A percentile compares a stretch with the other conserved stretches of the same genome.
phyloP scores from a whole-genome alignment of 2,797 vertebrate species.

The Mus caroli region DNA sequence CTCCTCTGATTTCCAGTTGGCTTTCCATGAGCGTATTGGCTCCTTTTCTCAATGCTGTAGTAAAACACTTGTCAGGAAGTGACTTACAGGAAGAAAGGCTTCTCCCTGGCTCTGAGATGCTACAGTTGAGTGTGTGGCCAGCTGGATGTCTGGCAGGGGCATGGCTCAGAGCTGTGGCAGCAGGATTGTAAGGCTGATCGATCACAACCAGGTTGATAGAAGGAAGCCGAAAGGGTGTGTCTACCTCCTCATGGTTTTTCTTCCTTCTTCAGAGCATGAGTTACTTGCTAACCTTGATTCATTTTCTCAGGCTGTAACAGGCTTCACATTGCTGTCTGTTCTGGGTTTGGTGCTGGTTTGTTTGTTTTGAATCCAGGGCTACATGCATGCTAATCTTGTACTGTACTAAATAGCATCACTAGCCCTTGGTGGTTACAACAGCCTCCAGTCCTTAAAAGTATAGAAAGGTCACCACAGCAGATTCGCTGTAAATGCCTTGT shows the following conservation, averaged over 20 bases:
- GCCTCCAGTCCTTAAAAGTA: neutral
- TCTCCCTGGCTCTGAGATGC: neutral
- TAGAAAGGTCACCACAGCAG: neutral
- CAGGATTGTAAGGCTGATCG: neutral
- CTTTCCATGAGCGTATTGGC: neutral
- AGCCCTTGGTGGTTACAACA: neutral
- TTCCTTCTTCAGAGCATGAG: neutral
- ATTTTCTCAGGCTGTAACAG: neutral
- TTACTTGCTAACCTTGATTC: neutral
- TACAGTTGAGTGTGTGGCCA: neutral
- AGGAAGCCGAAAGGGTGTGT: neutral
- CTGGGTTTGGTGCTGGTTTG: neutral
- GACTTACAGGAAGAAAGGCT: neutral
- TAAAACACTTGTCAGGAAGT: neutral
- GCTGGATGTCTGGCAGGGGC: neutral
- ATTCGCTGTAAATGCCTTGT: neutral
- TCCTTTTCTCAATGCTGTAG: neutral
- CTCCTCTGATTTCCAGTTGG: neutral
- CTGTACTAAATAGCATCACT: neutral
- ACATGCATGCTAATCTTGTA: neutral
- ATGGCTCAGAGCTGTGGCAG: neutral
- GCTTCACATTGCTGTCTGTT: neutral
- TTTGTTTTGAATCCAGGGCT: neutral
- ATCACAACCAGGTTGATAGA: neutral
- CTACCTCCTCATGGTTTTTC: neutral